These are phyloP conservation scores for Tetragonula carbonaria DNA, from an alignment of 2,888 invertebrate genomes.

Conservation along the genomic window DNA sequence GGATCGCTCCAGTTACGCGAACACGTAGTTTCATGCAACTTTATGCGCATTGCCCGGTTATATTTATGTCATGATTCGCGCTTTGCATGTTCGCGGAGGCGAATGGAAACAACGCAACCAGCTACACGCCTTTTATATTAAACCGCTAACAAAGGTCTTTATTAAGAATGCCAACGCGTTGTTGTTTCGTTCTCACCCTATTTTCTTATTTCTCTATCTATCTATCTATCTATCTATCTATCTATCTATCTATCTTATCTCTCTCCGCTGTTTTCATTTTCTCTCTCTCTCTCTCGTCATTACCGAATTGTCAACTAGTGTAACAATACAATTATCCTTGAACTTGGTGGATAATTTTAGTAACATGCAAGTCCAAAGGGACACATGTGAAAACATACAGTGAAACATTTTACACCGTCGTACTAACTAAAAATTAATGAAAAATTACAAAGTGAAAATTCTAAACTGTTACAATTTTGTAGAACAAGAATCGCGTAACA, in stretches of 20 bases:
- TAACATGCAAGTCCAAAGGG: no score
- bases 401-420: no score
- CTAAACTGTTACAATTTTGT: no score
- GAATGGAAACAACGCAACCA: constrained; percentile 25
- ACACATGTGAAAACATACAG: no score
- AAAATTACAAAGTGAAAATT: no score
- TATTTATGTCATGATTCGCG: constrained; percentile 39
- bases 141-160: constrained; percentile 19
- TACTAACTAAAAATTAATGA: no score
- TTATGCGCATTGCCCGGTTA: constrained; percentile 40
- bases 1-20: constrained; percentile 54
- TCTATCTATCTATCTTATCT: background rate
- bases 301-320: background rate
- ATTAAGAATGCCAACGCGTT: background rate
- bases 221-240: background rate
- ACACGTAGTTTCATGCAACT: constrained; percentile 49
- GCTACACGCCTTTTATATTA: constrained; percentile 14
- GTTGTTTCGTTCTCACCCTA: background rate
- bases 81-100: constrained; percentile 28
- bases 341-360: no score
- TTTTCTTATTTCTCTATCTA: background rate
- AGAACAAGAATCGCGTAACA: no score
- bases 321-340: no score
- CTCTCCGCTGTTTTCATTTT: background rate
- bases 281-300: background rate